Conservation (phyloP, 2,797 vertebrate species). For the Luscinia megarhynchos region DNA sequence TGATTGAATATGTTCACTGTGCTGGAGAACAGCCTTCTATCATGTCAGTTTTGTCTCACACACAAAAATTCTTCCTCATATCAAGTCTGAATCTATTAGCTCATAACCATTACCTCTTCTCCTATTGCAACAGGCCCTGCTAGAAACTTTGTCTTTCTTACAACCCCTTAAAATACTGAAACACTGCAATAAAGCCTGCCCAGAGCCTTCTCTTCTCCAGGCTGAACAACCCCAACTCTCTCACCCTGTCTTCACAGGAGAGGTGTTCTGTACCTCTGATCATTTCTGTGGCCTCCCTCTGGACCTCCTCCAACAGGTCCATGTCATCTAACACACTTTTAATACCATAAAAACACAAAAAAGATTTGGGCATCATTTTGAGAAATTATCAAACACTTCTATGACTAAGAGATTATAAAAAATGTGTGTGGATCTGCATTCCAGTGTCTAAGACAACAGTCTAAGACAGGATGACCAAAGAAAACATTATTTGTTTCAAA, state of each 20-base stretch:
- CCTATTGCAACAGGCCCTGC: neutral
- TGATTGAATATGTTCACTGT: neutral
- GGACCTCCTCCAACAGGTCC: neutral
- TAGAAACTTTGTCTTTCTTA: neutral
- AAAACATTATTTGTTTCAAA: neutral
- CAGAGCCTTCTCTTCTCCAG: neutral
- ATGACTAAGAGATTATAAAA: neutral
- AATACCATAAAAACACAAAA: neutral
- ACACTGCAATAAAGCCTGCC: neutral
- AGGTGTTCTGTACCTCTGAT: neutral
- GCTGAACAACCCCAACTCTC: neutral
- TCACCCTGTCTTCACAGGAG: neutral
- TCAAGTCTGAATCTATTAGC: neutral
- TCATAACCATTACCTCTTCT: neutral
- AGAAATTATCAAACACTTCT: neutral
- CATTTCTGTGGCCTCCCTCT: neutral
- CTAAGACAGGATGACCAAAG: neutral
- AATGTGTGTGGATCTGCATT: neutral
- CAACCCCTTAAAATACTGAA: neutral
- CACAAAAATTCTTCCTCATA: neutral
- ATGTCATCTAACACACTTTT: neutral
- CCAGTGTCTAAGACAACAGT: neutral
- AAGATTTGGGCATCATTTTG: neutral
- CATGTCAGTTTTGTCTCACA: neutral
- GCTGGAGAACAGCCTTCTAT: neutral